A percentile compares a stretch with the other conserved stretches of the same genome.
phyloP scores from a whole-genome alignment of 2,113 vertebrate species.

The Micronycteris hirsuta region DNA sequence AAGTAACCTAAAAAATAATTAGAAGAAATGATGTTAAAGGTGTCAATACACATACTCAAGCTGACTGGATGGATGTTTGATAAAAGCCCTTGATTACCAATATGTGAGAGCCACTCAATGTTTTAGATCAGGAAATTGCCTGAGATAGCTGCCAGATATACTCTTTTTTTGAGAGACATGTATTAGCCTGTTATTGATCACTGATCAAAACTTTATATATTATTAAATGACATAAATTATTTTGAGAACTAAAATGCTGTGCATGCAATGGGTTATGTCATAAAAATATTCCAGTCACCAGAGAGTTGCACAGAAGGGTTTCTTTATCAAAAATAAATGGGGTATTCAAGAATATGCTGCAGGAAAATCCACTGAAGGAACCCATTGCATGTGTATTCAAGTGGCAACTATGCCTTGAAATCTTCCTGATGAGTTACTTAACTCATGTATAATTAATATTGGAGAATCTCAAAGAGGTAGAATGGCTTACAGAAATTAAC shows the following conservation, averaged over 20 bases:
- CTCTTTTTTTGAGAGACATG: neutral
- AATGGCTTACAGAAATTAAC: neutral
- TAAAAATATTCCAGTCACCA: neutral
- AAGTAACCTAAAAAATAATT: neutral
- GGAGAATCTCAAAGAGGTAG: neutral
- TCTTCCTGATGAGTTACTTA: neutral
- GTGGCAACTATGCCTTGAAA: neutral
- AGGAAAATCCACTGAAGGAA: neutral
- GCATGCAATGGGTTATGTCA: neutral
- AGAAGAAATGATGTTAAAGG: neutral
- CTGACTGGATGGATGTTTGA: neutral
- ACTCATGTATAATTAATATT: neutral
- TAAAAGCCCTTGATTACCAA: neutral
- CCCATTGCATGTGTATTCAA: neutral
- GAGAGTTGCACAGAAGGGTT: neutral
- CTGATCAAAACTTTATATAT: neutral
- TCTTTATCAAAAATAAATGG: neutral
- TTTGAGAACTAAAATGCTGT: neutral
- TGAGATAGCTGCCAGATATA: neutral
- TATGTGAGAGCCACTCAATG: neutral
- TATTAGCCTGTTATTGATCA: slow-evolving; percentile 15
- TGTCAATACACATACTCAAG: neutral
- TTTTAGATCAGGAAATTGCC: neutral
- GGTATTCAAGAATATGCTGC: neutral
- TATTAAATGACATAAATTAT: slow-evolving; percentile 14